Percentiles rank a stretch among this genome's conserved stretches.
phyloP scores from a whole-genome alignment of 2,113 vertebrate species.

The Aphyosemion australe region DNA sequence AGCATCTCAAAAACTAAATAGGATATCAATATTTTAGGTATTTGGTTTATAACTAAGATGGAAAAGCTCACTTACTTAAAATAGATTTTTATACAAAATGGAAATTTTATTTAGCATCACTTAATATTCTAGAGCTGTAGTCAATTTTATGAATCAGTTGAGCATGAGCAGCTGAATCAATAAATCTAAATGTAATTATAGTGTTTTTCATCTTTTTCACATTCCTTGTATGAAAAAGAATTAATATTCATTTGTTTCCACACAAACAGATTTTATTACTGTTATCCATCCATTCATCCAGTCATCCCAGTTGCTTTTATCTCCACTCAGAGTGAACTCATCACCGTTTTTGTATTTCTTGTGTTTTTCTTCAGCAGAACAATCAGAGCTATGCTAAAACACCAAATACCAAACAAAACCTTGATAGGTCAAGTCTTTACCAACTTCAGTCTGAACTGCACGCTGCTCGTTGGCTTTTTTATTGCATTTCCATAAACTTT shows the following conservation, averaged over 20 bases:
- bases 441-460: neutral
- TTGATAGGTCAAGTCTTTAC: too few relatives aligned
- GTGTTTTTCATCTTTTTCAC: slow-evolving; percentile 6
- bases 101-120: neutral
- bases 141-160: slow-evolving; percentile 47
- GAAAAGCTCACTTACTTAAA: neutral
- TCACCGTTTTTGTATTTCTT: neutral
- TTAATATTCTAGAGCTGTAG: slow-evolving; percentile 23
- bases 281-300: neutral
- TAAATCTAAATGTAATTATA: slow-evolving; percentile 30
- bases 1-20: too few relatives aligned
- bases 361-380: neutral
- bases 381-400: too few relatives aligned
- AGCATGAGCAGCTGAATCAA: slow-evolving; percentile 46
- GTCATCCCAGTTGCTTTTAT: neutral
- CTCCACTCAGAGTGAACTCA: neutral
- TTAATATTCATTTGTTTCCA: slow-evolving; percentile 27
- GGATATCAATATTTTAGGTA: too few relatives aligned
- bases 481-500: neutral
- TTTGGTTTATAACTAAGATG: too few relatives aligned
- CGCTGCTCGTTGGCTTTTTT: neutral
- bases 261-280: slow-evolving; percentile 8
- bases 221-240: neutral
- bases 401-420: too few relatives aligned
- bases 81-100: neutral